Evolutionary conservation across 2,797 vertebrate species (phyloP).

Genomic region (Serranus cabrilla): DNA sequence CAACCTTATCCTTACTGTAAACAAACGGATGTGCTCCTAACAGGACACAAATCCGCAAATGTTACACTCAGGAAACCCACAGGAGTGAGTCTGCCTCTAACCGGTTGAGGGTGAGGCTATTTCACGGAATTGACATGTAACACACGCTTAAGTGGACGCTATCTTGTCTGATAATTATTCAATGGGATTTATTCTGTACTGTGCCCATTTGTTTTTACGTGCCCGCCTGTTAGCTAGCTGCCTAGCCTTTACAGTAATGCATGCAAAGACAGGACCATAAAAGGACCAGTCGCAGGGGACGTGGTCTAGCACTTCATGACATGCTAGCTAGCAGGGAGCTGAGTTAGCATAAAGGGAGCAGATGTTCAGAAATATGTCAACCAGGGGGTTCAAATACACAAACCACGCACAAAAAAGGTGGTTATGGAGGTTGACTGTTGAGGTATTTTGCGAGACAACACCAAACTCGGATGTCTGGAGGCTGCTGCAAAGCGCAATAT

Average conservation of each 20-base stretch:
- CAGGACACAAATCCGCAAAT: constrained; percentile 18
- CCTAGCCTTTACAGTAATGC: constrained; percentile 7
- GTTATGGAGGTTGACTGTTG: background rate
- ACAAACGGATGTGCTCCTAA: constrained; percentile 21
- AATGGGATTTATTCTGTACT: background rate
- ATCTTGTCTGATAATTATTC: background rate
- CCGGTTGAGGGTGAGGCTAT: constrained; percentile 53
- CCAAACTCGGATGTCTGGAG: constrained; percentile 14
- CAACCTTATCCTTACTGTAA: constrained; percentile 25
- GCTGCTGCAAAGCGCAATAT: constrained; percentile 34
- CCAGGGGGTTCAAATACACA: background rate
- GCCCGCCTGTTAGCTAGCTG: constrained; percentile 13
- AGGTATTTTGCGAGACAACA: background rate
- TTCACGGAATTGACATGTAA: constrained; percentile 24
- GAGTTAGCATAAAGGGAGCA: constrained; percentile 67
- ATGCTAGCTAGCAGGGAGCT: constrained; percentile 67
- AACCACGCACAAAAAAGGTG: background rate
- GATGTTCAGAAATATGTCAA: constrained; percentile 14
- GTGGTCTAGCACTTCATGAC: constrained; percentile 44
- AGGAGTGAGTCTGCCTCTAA: constrained; percentile 13
- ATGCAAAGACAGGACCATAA: constrained; percentile 62
- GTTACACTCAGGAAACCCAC: constrained; percentile 1
- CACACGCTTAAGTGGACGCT: constrained; percentile 15
- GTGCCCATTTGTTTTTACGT: background rate
- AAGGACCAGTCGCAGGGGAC: constrained; percentile 64